Conservation (phyloP, 2,113 vertebrate genomes). For the Oreotragus oreotragus region DNA sequence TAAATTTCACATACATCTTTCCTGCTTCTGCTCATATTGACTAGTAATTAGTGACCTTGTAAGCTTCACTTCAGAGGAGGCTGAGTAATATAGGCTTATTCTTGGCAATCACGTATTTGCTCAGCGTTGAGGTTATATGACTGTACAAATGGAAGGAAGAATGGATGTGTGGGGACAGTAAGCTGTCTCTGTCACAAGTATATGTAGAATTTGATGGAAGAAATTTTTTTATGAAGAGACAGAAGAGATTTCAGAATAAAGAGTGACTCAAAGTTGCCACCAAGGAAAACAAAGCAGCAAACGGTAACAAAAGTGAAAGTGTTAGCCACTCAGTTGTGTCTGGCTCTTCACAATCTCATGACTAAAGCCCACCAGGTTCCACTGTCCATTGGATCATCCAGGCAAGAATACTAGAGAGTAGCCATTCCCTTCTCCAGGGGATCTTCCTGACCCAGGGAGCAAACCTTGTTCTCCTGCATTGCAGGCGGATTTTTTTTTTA, state of each 20-base stretch:
- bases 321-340: neutral
- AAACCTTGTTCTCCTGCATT: neutral
- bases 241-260: neutral
- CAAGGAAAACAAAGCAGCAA: neutral
- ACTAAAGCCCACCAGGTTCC: neutral
- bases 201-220: neutral
- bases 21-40: neutral
- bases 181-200: neutral
- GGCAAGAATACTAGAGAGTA: neutral
- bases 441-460: neutral
- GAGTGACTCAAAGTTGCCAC: neutral
- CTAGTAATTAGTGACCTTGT: neutral
- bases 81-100: neutral
- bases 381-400: neutral
- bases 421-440: neutral
- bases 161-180: neutral
- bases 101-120: neutral
- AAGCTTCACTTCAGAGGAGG: neutral
- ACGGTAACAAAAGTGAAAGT: neutral
- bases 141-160: neutral
- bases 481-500: neutral
- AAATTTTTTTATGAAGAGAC: neutral
- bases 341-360: neutral
- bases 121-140: neutral
- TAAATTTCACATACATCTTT: neutral